phyloP scores from a whole-genome alignment of 2,113 vertebrate species.

The Ia io region DNA sequence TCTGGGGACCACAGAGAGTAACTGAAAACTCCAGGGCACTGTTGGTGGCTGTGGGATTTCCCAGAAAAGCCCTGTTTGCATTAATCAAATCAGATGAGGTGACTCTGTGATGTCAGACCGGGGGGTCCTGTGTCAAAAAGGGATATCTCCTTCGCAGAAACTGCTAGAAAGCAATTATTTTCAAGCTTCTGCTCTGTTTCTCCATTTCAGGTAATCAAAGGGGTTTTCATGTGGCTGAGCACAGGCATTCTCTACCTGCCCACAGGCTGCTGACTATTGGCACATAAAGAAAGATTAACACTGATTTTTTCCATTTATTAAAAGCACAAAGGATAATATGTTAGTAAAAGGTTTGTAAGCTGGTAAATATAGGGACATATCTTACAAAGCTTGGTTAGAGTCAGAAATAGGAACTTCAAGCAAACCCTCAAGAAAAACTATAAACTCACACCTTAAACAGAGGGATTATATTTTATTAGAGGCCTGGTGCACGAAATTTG shows the following conservation, averaged over 20 bases:
- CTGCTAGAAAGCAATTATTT: slow-evolving; percentile 52
- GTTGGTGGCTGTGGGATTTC: background rate
- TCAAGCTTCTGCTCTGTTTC: slow-evolving; percentile 28
- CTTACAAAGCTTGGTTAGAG: slow-evolving; percentile 22
- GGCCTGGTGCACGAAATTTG: no score
- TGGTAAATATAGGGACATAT: background rate
- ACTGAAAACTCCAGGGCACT: background rate
- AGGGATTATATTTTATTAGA: background rate
- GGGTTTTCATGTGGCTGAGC: background rate
- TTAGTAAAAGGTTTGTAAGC: slow-evolving; percentile 23
- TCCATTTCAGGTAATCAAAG: slow-evolving; percentile 34
- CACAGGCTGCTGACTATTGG: background rate
- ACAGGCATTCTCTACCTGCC: slow-evolving; percentile 4
- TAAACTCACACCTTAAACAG: background rate
- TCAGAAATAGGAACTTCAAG: slow-evolving; percentile 41
- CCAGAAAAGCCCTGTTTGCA: slow-evolving; percentile 36
- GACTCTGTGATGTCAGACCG: background rate
- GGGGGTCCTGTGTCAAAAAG: background rate
- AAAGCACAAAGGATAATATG: background rate
- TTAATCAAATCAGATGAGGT: slow-evolving; percentile 3
- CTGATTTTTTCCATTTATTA: slow-evolving; percentile 30
- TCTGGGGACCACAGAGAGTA: background rate
- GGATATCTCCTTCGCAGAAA: background rate
- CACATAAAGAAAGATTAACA: slow-evolving; percentile 41
- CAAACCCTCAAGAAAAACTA: background rate